Evolutionary conservation across 2,888 invertebrate genomes (phyloP).

Genomic region (Parnassius orleans): DNA sequence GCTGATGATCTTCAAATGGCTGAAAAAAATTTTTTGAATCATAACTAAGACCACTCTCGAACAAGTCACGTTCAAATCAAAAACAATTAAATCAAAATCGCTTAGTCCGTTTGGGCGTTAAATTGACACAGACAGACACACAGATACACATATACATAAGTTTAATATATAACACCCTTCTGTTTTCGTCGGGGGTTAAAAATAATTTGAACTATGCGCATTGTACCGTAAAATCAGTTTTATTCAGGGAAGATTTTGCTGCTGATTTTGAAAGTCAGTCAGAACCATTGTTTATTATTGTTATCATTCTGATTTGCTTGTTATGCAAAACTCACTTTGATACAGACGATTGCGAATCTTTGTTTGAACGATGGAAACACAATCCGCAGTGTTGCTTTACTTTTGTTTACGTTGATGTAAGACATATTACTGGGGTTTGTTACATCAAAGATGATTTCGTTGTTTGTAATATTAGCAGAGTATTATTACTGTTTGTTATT

Average conservation of each 20-base stretch:
- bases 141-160: too few species aligned
- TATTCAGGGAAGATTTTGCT: background rate
- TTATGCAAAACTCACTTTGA: constrained; percentile 27
- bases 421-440: constrained; percentile 19
- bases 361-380: constrained; percentile 26
- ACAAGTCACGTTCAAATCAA: too few species aligned
- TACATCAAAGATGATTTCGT: constrained; percentile 26
- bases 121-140: too few species aligned
- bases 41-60: too few species aligned
- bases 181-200: too few species aligned
- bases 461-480: constrained; percentile 13
- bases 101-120: too few species aligned
- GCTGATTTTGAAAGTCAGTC: constrained; percentile 7
- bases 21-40: too few species aligned
- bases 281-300: constrained; percentile 16
- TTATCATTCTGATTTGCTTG: constrained; percentile 22
- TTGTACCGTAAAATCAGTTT: too few species aligned
- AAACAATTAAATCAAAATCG: too few species aligned
- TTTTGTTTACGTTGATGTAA: constrained; percentile 22
- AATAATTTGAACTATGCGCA: too few species aligned
- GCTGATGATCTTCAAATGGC: too few species aligned
- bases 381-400: constrained; percentile 13
- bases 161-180: too few species aligned
- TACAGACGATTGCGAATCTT: constrained; percentile 21
- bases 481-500: background rate